Evolutionary conservation across 92 coral and sea anemone genomes (phyloP).

Genomic region (Porites rus): DNA sequence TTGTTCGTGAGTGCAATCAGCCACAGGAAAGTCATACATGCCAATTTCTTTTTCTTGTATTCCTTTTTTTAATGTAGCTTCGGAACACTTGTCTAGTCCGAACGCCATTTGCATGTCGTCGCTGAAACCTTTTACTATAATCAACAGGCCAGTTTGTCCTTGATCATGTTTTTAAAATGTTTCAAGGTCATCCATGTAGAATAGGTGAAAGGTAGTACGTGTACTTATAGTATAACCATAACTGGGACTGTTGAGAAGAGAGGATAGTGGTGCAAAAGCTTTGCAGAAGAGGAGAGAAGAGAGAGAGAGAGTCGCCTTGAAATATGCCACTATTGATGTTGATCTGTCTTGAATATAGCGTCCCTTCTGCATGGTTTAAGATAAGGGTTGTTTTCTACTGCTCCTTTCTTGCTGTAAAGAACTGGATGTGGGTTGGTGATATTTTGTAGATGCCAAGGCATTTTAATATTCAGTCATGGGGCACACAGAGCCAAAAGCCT

Average conservation of each 20-base stretch:
- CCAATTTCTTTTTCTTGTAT: too few species aligned
- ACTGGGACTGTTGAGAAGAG: slow-evolving; percentile 6
- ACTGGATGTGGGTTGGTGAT: too few species aligned
- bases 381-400: too few species aligned
- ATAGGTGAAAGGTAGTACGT: neutral
- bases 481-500: too few species aligned
- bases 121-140: slow-evolving; percentile 20
- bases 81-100: slow-evolving; percentile 55
- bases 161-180: neutral
- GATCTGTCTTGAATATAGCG: too few species aligned
- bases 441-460: too few species aligned
- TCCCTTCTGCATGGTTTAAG: too few species aligned
- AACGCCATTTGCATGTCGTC: slow-evolving; percentile 57
- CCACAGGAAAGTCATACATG: too few species aligned
- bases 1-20: too few species aligned
- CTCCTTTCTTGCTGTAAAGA: too few species aligned
- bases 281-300: slow-evolving; percentile 26
- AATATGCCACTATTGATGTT: too few species aligned
- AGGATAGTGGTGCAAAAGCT: slow-evolving; percentile 16
- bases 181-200: slow-evolving; percentile 6
- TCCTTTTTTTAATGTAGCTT: neutral
- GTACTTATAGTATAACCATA: slow-evolving; percentile 5
- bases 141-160: slow-evolving; percentile 18
- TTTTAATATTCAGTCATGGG: too few species aligned
- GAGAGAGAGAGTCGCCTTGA: neutral